A percentile compares a stretch with the other conserved stretches of the same genome.
Evolutionary conservation across 2,888 invertebrate genomes (phyloP).

Genomic region (Antitype chi): DNA sequence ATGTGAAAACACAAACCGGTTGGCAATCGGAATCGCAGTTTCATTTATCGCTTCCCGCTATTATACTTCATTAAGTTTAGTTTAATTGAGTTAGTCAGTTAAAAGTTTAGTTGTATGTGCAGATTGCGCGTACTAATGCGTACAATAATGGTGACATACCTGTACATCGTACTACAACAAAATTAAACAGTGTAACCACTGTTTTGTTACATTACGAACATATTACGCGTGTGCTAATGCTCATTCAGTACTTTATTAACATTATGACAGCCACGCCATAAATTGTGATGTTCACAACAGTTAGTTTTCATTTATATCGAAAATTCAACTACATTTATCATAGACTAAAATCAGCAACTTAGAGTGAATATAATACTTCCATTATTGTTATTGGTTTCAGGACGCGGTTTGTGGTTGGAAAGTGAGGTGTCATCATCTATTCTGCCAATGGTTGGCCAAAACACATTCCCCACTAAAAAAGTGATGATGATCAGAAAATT

Average conservation of each 20-base stretch:
- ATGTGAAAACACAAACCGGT: no score
- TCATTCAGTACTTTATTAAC: conserved; percentile 40
- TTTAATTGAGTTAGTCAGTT: no score
- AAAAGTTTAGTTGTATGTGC: neutral
- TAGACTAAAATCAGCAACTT: conserved; percentile 26
- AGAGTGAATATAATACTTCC: neutral
- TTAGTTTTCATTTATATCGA: conserved; percentile 31
- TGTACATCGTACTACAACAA: neutral
- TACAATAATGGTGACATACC: neutral
- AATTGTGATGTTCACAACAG: conserved; percentile 24
- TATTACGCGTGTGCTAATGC: conserved; percentile 26
- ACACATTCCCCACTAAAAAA: neutral
- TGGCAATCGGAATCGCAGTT: no score
- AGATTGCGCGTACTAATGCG: neutral
- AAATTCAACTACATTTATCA: conserved; percentile 29
- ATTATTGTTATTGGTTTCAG: conserved; percentile 9
- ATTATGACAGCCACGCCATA: conserved; percentile 33
- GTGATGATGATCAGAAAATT: neutral
- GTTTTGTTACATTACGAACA: conserved; percentile 1
- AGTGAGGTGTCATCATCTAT: neutral
- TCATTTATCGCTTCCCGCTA: no score
- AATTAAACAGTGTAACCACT: conserved; percentile 4
- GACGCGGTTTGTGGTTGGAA: neutral
- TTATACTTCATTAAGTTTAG: no score
- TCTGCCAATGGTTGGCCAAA: neutral